Conservation (phyloP, 2,797 vertebrate species). For the Sphenodon punctatus region DNA sequence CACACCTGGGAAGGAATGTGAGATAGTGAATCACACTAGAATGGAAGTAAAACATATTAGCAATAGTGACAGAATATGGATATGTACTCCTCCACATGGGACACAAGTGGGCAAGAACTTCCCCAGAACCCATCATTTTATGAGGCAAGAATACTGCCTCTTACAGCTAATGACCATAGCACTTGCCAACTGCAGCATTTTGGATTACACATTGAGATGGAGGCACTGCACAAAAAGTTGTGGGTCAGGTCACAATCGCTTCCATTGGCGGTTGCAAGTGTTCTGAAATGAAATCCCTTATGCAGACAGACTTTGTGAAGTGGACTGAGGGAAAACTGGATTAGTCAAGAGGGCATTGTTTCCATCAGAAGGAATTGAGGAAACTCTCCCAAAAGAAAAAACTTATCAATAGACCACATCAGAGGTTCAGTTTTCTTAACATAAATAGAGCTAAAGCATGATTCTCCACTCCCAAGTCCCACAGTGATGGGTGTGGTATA, state of each 20-base stretch:
- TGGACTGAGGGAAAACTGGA: not conserved
- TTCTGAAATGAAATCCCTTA: not conserved
- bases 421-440: conserved; percentile 29
- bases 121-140: not conserved
- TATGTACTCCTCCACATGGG: no score
- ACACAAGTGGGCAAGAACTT: not conserved
- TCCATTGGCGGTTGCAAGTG: no score
- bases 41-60: no score
- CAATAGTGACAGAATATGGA: no score
- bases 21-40: not conserved
- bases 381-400: not conserved
- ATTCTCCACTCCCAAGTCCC: conserved; percentile 15
- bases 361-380: conserved; percentile 1
- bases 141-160: not conserved
- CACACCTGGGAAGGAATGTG: no score
- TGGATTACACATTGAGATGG: not conserved
- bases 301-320: not conserved
- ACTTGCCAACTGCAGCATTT: not conserved
- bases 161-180: not conserved
- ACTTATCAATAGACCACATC: conserved; percentile 9
- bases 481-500: not conserved
- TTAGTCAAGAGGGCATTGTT: not conserved
- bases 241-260: no score
- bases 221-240: not conserved
- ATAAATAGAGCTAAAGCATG: not conserved